Percentiles rank a stretch among this genome's conserved stretches.
These are phyloP conservation scores for Halichoeres trimaculatus DNA, from an alignment of 2,113 vertebrate genomes.

Conservation along the genomic window DNA sequence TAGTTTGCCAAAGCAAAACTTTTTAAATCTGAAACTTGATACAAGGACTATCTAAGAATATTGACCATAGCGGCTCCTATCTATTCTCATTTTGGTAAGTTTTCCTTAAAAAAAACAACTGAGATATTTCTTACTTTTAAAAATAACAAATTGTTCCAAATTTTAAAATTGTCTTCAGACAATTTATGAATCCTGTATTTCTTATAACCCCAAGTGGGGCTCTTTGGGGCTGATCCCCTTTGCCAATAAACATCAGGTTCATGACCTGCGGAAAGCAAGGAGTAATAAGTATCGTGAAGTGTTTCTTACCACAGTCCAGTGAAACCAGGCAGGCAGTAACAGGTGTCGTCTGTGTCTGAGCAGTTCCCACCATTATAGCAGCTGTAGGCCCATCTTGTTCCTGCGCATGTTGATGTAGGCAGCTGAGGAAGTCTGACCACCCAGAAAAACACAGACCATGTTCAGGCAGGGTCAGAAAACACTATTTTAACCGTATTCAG, in stretches of 20 bases:
- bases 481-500: no score
- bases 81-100: no score
- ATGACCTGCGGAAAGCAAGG: not conserved
- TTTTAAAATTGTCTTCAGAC: not conserved
- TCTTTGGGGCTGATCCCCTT: no score
- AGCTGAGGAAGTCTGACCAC: constrained; percentile 81
- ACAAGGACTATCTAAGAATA: no score
- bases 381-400: constrained; percentile 85
- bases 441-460: not conserved
- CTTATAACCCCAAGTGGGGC: not conserved
- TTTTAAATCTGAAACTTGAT: no score
- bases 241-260: not conserved
- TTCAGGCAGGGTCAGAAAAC: no score
- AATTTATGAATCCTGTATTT: no score
- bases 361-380: constrained; percentile 92
- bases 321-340: constrained; percentile 86
- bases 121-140: not conserved
- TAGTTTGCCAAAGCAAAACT: no score
- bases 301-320: constrained; percentile 86
- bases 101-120: not conserved
- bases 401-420: constrained; percentile 84
- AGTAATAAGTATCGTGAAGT: not conserved
- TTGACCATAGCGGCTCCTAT: no score
- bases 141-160: not conserved
- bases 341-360: constrained; percentile 68